Evolutionary conservation across 2,113 vertebrate genomes (phyloP).

Genomic region (Arizona elegans): DNA sequence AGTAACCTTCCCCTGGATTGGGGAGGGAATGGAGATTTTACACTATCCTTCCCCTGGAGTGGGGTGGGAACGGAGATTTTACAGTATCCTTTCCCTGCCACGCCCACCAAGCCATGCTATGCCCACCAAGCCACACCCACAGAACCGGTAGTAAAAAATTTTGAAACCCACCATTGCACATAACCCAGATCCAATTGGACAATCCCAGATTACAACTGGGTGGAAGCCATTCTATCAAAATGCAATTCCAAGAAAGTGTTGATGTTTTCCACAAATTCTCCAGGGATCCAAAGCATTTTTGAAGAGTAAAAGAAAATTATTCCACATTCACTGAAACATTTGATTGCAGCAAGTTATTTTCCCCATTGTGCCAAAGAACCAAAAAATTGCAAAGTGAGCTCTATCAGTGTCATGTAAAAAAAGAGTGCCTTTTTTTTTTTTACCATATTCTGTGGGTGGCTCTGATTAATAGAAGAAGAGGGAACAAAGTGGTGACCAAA

Average conservation of each 20-base stretch:
- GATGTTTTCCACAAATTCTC: background rate
- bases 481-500: background rate
- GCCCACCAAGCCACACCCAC: no score
- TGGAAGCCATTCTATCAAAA: background rate
- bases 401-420: background rate
- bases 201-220: background rate
- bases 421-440: background rate
- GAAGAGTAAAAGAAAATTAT: background rate
- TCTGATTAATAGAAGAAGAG: background rate
- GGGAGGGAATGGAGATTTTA: no score
- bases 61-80: no score
- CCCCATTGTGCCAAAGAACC: background rate
- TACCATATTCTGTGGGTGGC: background rate
- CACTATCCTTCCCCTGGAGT: no score
- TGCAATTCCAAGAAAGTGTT: background rate
- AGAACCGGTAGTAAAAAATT: no score
- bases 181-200: background rate
- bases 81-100: no score
- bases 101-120: no score
- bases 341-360: background rate
- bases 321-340: background rate
- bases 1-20: no score
- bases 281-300: background rate
- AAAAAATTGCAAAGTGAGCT: background rate
- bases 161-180: no score